Percentiles rank a stretch among this genome's conserved stretches.
Conservation (phyloP, 2,113 vertebrate species). For the Pterocles burchelli region DNA sequence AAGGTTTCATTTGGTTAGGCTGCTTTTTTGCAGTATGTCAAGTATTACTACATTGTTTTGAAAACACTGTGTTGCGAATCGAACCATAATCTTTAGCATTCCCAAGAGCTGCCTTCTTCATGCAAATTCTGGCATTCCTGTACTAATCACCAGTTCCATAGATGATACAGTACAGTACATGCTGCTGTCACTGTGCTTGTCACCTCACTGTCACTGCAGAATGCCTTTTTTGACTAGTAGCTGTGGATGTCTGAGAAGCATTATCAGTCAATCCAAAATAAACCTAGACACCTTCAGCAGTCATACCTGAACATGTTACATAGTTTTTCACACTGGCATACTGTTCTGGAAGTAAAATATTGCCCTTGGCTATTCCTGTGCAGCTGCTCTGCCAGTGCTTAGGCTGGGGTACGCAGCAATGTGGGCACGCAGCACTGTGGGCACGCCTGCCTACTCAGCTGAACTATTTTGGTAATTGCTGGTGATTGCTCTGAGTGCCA, state of each 20-base stretch:
- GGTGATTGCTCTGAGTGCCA: neutral
- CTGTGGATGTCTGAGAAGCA: neutral
- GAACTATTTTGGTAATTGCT: neutral
- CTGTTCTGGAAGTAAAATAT: neutral
- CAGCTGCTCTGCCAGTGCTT: accelerated
- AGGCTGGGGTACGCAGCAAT: accelerated
- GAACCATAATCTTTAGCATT: neutral
- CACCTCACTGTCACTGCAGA: neutral
- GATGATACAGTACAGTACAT: neutral
- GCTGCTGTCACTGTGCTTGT: neutral
- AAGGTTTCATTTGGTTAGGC: neutral
- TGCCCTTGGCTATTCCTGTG: neutral
- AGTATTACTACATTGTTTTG: neutral
- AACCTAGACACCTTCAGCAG: neutral
- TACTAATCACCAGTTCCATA: neutral
- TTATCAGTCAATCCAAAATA: neutral
- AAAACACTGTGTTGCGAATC: neutral
- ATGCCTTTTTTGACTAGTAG: neutral
- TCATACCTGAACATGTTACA: accelerated
- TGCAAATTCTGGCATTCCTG: neutral
- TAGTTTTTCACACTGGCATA: neutral
- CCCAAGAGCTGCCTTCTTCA: neutral
- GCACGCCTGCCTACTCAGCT: neutral
- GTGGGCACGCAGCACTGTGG: accelerated
- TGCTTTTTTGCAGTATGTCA: neutral